Base-by-base conservation (phyloP, 2,888 invertebrate species). In the Danaus chrysippus region DNA sequence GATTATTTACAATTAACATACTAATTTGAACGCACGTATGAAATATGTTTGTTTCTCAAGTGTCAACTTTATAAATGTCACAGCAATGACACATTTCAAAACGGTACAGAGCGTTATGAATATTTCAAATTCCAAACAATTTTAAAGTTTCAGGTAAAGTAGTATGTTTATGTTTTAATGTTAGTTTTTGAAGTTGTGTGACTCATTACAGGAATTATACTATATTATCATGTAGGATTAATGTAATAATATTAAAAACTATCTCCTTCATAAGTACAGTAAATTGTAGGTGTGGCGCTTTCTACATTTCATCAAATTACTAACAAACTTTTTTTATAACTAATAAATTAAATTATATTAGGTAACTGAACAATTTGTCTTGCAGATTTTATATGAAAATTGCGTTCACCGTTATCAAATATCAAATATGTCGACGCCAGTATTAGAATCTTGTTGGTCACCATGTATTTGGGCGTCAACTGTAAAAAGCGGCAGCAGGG, bases 401-500 rank as follows among this genome's bases (percentile, higher is more conserved):
- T 19, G 12, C 17, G n/a, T 34, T 42, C 3, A 17, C 3, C 3
- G 17, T 43, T 15, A 34, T 6, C 6, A 34, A 34, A 34, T 34
- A 34, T 34, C 2, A 34, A 34, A 34, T 8, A 34, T 34, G 23
- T 34, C 82, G 76, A 96, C 96, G 96, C 93, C 93, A 17, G 80
- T 95, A 12, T 75, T 97, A 60, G 91, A 94, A 73, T 94, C 96
- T 0, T 97, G 96, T 81, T 97, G 97, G 97, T 95, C 96, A 8
- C 97, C 97, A 63, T 95, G 95, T 75, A 94, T 97, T 75, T 97
- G 96, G 95, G 94, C 95, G 52, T 94, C 95, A 63, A 93, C 93
- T 74, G 92, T 96, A 5, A 95, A 94, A 80, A 92, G 93, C 42
- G 97, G 96, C 10, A 94, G 95, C 76, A 93, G 93, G 76, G 95